Evolutionary conservation across 2,113 vertebrate genomes (phyloP).

Genomic region (Dasyurus viverrinus): DNA sequence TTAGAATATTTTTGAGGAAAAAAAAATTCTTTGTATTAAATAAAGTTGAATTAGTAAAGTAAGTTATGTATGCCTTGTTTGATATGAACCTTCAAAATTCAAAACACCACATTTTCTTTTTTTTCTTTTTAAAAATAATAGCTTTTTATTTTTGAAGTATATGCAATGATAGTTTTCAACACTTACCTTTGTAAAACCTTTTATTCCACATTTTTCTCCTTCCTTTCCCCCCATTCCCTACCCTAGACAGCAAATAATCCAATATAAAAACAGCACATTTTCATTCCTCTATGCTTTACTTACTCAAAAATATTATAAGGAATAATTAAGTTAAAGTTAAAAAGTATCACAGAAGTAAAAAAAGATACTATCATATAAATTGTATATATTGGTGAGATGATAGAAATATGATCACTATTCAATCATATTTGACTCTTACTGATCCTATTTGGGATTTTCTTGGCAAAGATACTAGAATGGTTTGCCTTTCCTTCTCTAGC

Average conservation of each 20-base stretch:
- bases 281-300: neutral
- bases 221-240: no score
- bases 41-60: neutral
- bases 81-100: neutral
- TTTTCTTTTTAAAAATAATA: no score
- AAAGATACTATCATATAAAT: neutral
- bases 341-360: neutral
- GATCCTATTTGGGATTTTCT: no score
- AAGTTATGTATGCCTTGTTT: neutral
- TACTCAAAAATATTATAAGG: neutral
- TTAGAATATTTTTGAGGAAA: slow-evolving; percentile 24
- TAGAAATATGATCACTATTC: neutral
- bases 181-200: no score
- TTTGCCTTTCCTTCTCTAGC: no score
- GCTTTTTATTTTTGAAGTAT: no score
- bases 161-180: no score
- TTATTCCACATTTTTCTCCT: no score
- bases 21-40: neutral
- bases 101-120: neutral
- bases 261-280: neutral
- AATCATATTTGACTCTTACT: no score
- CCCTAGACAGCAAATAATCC: no score
- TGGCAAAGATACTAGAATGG: no score
- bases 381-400: neutral
- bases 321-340: neutral